These are phyloP conservation scores for Acomys russatus DNA, from an alignment of 2,797 vertebrate species.

Conservation along the genomic window DNA sequence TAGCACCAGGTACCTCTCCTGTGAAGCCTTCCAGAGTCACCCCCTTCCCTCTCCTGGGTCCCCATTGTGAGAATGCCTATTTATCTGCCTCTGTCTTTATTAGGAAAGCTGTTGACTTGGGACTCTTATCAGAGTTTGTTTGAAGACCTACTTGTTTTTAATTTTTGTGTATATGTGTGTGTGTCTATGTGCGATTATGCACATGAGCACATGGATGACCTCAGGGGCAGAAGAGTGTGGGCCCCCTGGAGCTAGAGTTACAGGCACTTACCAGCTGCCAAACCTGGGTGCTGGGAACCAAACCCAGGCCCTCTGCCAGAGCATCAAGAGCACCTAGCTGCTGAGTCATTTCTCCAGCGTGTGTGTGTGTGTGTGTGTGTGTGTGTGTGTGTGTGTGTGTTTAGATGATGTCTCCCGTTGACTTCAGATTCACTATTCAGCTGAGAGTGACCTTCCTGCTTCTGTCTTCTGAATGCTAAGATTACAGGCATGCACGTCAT, in stretches of 20 bases:
- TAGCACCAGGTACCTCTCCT: background rate
- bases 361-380: too few relatives aligned
- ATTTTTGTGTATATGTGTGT: background rate
- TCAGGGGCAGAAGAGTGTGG: background rate
- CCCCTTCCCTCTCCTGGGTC: background rate
- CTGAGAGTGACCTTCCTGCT: background rate
- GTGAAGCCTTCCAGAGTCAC: background rate
- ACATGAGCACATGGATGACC: rapidly evolving
- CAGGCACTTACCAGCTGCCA: background rate
- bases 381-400: background rate
- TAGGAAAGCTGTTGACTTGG: background rate
- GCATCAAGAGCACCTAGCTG: background rate
- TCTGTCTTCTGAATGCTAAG: background rate
- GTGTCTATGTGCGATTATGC: background rate
- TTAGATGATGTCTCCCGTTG: background rate
- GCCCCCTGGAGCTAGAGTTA: background rate
- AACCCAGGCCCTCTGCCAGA: background rate
- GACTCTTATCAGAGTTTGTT: background rate
- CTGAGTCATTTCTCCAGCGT: too few relatives aligned
- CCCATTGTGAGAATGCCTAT: background rate
- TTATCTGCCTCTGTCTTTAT: background rate
- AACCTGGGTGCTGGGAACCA: background rate
- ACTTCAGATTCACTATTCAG: background rate
- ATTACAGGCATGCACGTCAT: background rate
- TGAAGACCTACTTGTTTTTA: background rate